Conservation (phyloP, 30 jellyfish, hydroid and myxozoan species). For the Turritopsis dohrnii region DNA sequence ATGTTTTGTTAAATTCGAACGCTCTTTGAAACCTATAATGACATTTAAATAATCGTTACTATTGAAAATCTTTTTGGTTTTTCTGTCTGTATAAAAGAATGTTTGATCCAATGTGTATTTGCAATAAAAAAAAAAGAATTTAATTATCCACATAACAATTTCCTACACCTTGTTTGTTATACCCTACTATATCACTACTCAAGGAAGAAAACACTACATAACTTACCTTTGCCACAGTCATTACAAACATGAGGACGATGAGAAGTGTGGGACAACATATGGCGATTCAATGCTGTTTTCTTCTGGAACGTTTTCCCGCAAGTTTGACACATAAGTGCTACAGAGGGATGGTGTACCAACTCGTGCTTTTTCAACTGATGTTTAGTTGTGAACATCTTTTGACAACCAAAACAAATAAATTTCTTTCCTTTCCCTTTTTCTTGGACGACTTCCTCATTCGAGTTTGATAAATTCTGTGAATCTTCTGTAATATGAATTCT, state of each 20-base stretch:
- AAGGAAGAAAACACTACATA: background rate
- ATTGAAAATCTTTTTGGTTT: background rate
- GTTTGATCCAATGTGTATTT: no score
- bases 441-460: background rate
- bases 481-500: background rate
- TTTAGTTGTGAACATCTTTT: conserved; percentile 13
- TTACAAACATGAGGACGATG: conserved; percentile 27
- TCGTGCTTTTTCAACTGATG: conserved; percentile 19
- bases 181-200: background rate
- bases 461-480: background rate
- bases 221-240: conserved; percentile 42
- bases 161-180: no score
- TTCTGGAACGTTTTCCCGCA: conserved; percentile 34
- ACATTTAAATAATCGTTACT: background rate
- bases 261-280: conserved; percentile 27
- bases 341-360: conserved; percentile 7
- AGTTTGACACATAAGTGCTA: conserved; percentile 4
- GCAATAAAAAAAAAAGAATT: no score
- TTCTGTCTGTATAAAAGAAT: no score
- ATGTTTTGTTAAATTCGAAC: conserved; percentile 29
- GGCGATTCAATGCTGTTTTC: conserved; percentile 36
- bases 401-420: conserved; percentile 13
- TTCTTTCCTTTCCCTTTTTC: conserved; percentile 21
- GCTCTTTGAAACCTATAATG: conserved; percentile 30
- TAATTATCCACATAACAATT: no score